These are phyloP conservation scores for Pseudotriccus pelzelni DNA, from an alignment of 2,797 vertebrate genomes.

Conservation along the genomic window DNA sequence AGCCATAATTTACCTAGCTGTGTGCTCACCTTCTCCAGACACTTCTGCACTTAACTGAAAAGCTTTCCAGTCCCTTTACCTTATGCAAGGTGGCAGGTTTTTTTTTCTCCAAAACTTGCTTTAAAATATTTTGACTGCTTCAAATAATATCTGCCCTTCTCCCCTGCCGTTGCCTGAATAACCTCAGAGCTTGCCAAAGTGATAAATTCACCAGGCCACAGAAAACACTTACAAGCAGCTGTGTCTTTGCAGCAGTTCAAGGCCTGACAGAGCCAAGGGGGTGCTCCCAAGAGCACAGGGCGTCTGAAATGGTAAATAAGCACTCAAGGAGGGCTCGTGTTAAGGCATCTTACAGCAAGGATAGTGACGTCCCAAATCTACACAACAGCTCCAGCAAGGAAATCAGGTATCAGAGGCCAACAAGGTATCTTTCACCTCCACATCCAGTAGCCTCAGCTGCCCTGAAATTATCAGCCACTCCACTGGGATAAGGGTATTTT, in stretches of 20 bases:
- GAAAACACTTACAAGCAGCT: neutral
- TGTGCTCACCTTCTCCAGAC: neutral
- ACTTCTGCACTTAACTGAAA: neutral
- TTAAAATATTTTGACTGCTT: neutral
- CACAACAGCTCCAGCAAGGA: neutral
- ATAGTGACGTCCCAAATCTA: fast-evolving
- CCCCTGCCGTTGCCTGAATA: neutral
- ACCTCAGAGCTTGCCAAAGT: neutral
- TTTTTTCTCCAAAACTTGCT: neutral
- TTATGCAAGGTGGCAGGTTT: neutral
- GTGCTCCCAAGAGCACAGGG: neutral
- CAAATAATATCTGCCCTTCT: neutral
- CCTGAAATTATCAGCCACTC: neutral
- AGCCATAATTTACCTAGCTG: neutral
- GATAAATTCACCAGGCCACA: neutral
- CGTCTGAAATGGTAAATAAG: no score
- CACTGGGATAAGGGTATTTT: neutral
- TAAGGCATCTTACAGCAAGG: neutral
- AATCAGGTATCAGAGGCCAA: neutral
- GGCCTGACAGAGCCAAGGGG: neutral
- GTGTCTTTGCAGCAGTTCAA: neutral
- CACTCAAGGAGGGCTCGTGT: fast-evolving
- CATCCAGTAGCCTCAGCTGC: neutral
- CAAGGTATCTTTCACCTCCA: fast-evolving
- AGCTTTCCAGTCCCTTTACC: neutral